Base-by-base conservation (phyloP, 2,888 invertebrate genomes). In the Bellardia bayeri region DNA sequence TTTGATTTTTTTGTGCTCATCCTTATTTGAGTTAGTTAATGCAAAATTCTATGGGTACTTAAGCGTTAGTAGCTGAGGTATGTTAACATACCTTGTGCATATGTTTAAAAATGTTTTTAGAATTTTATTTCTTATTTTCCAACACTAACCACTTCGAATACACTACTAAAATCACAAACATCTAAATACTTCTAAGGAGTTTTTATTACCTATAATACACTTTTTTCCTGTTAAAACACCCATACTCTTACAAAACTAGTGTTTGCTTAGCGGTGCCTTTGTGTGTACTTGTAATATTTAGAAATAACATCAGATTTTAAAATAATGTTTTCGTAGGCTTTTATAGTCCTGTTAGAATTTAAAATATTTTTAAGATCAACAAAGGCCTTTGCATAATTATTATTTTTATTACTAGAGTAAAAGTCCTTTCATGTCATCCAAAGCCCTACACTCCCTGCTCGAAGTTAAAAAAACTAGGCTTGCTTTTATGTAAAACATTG, bases 41-140 rank as follows among this genome's bases (percentile, higher is more conserved):
- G 72, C 72, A 33, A 84, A 84, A 16, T 66, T 66, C 42, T 45
- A n/a, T 40, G 61, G 74, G 9, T 63, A 74, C 49, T 58, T 56
- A 37, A 40, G 16, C n/a, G 56, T n/a, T 69, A 9, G 13, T 45
- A 63, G 42, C 23, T 45, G 23, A 80, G 63, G 3, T 56, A n/a
- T 80, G 74, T 80, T 56, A 75, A 80, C 80, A 80, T 72, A 80
- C 51, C 71, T 58, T 69, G 9, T 75, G 79, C 82, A 86, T 83
- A 76, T 86, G 86, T 83, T 82, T 42, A 54, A 76, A 42, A 49
- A 61, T 61, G 23, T 71, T 69, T 80, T 82, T 51, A 8, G 49
- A 54, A 63, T 63, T 58, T 74, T 69, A 54, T 79, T 63, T 58
- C 16, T 49, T 23, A 16, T 16, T 42, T 45, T 54, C 54, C 40